These are phyloP conservation scores for Sterrhoptilus dennistouni DNA, from an alignment of 2,113 vertebrate genomes.

Conservation along the genomic window DNA sequence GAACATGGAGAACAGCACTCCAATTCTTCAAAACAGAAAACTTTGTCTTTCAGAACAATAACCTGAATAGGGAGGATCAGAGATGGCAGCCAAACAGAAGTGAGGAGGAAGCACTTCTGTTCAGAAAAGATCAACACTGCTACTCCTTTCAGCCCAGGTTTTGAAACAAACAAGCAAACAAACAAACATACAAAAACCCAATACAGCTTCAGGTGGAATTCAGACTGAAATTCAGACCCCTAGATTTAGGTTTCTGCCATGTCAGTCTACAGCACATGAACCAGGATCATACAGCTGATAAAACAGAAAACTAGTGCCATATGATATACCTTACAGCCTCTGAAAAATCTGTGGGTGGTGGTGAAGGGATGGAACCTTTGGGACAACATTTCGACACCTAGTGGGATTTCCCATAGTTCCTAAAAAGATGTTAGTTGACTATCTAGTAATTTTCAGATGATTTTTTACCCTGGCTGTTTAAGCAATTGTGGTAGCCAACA, in stretches of 20 bases:
- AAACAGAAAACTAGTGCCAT: not conserved
- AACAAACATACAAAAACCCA: not conserved
- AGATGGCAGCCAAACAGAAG: not conserved
- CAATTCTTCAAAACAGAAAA: not conserved
- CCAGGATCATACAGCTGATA: not conserved
- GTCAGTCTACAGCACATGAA: not conserved
- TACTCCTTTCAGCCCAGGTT: not conserved
- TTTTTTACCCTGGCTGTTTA: not conserved
- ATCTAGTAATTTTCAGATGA: not conserved
- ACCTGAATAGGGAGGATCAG: not conserved
- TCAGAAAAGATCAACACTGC: not conserved
- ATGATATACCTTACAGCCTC: not conserved
- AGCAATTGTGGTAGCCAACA: not conserved
- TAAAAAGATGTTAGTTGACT: not conserved
- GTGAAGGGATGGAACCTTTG: not conserved
- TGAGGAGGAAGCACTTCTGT: not conserved
- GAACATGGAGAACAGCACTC: not conserved
- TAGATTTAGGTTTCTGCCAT: not conserved
- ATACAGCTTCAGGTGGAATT: not conserved
- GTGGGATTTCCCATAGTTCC: not conserved
- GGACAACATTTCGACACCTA: not conserved
- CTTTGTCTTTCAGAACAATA: not conserved
- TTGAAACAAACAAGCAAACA: not conserved
- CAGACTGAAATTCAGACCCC: not conserved
- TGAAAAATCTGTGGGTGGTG: not conserved